phyloP scores from a whole-genome alignment of 2,888 invertebrate species.

The Spodoptera exigua region DNA sequence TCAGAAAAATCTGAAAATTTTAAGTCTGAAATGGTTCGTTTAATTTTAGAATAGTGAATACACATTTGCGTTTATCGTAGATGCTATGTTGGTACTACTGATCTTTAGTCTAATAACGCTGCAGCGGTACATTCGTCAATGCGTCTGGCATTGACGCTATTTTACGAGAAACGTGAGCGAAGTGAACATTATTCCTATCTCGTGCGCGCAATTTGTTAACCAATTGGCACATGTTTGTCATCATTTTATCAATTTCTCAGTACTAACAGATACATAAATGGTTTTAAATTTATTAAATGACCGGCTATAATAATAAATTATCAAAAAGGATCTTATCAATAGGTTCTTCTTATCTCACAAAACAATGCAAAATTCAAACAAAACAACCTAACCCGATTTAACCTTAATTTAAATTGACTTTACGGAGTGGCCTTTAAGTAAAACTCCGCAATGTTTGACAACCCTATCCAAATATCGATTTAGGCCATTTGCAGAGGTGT shows the following conservation, averaged over 20 bases:
- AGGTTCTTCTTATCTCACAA: neutral
- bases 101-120: constrained; percentile 5
- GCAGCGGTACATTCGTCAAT: constrained; percentile 1
- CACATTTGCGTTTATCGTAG: constrained; percentile 20
- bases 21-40: neutral
- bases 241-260: neutral
- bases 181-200: constrained; percentile 12
- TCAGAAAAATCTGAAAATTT: neutral
- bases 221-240: constrained; percentile 1
- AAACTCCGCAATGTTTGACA: constrained; percentile 19
- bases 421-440: constrained; percentile 4
- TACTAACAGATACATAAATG: neutral
- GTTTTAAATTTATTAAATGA: too few relatives aligned
- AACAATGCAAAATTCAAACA: neutral
- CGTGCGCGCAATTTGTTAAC: constrained; percentile 9
- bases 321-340: neutral
- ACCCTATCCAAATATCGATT: constrained; percentile 61
- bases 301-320: too few relatives aligned
- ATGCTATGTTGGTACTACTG: constrained; percentile 19
- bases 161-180: constrained; percentile 20
- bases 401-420: constrained; percentile 20
- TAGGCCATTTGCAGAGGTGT: constrained; percentile 51
- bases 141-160: constrained; percentile 22
- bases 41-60: constrained; percentile 21
- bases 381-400: constrained; percentile 1